Percentiles rank a stretch among this genome's conserved stretches.
Evolutionary conservation across 1,140 invertebrate genomes (phyloP).

Genomic region (Metopolophium dirhodum): DNA sequence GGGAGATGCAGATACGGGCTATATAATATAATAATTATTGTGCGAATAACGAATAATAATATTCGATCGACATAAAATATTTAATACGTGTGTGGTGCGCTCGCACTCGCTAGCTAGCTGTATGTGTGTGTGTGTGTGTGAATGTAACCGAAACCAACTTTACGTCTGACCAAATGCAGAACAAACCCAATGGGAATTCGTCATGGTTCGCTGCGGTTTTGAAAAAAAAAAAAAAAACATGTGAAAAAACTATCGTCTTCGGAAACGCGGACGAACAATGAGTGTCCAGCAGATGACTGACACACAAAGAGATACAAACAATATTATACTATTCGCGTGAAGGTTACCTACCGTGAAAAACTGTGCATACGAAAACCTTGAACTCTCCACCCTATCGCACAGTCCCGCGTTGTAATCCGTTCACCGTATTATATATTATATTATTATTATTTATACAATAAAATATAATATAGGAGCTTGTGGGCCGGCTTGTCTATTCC

Average conservation of each 20-base stretch:
- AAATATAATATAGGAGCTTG: not conserved
- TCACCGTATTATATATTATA: not conserved
- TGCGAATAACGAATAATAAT: not conserved
- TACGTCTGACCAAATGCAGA: conserved; percentile 23
- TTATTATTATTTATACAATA: not conserved
- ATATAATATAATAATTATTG: not conserved
- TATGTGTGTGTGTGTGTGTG: not conserved
- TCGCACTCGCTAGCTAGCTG: too few relatives aligned
- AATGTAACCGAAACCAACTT: conserved; percentile 16
- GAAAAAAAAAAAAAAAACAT: conserved; percentile 18
- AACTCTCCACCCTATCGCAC: conserved; percentile 35
- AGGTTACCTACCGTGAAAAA: conserved; percentile 50
- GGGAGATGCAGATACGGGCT: not conserved
- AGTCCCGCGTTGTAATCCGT: not conserved
- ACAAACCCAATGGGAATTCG: conserved; percentile 16
- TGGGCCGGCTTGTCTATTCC: not conserved
- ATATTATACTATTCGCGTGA: conserved; percentile 46
- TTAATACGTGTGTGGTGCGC: not conserved
- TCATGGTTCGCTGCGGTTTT: conserved; percentile 42
- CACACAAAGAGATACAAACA: conserved; percentile 37
- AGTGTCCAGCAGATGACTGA: conserved; percentile 41
- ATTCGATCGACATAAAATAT: not conserved
- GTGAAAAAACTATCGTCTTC: conserved; percentile 43
- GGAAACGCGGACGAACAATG: conserved; percentile 30
- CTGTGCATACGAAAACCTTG: conserved; percentile 20